Base-by-base conservation (phyloP, 64 coral and sea anemone genomes). In the Stylophora pistillata region DNA sequence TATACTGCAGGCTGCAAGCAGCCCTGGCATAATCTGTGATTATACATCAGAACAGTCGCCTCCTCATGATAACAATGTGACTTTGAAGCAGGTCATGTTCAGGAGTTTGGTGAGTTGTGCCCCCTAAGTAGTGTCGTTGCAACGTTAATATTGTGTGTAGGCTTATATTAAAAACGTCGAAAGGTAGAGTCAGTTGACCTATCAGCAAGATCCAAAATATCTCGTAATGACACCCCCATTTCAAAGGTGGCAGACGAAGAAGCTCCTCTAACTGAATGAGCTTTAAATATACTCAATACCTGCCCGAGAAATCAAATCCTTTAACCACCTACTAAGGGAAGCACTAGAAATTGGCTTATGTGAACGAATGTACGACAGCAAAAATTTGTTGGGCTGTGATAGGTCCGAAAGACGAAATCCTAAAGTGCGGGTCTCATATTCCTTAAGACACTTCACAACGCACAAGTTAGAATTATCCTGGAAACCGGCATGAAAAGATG, bases 281-380 rank as follows among this genome's bases (percentile, higher is more conserved):
- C 81, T 64, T 94, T 90, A 94, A 89, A 94, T 10, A 90, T 71
- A 85, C 13, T 71, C 92, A 59, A 94, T 94, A 73, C 87, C 92
- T 78, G 88, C 60, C 63, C 66, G 78, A 78, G 92, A 81, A 18
- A 94, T 58, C 53, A 90, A 54, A 64, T 71, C 75, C 65, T 95
- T 91, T 0, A 91, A 31, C 81, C 93, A 95, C 68, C 88, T 89
- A 28, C 77, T 56, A 15, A 91, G 47, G 16, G 93, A 77, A 56
- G 41, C 64, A 62, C 53, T 17, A 30, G 88, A 91, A 52, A 94
- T 73, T 30, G 93, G 81, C 56, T 94, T 94, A 58, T 91, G 88
- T 12, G 93, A 84, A 15, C 61, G 79, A 30, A 95, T 86, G 34
- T 89, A 85, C 13, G 92, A 89, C 17, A 89, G 23, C 18, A 94